phyloP scores from a whole-genome alignment of 2,888 invertebrate species.

The Pandemis corylana region DNA sequence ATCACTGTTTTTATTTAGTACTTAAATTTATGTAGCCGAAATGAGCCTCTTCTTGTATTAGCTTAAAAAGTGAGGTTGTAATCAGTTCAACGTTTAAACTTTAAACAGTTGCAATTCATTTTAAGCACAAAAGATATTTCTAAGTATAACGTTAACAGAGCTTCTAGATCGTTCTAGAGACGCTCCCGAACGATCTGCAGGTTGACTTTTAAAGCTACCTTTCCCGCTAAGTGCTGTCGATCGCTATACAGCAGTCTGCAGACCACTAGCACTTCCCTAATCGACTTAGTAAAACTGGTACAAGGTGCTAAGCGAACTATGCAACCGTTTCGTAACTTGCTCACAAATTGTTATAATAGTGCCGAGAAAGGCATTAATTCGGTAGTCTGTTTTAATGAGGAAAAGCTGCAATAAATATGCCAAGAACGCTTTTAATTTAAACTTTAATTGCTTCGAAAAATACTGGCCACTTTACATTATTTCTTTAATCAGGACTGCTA shows the following conservation, averaged over 20 bases:
- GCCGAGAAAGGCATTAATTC: slow-evolving; percentile 13
- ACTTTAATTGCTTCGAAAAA: not conserved
- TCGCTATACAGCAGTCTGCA: not conserved
- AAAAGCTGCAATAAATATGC: not conserved
- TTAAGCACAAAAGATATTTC: too few species aligned
- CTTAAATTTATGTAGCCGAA: too few species aligned
- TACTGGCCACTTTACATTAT: not conserved
- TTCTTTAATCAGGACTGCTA: not conserved
- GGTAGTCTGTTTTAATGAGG: slow-evolving; percentile 17
- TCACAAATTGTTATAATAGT: slow-evolving; percentile 16
- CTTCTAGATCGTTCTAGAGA: too few species aligned
- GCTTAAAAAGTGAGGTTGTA: too few species aligned
- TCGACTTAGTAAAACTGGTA: slow-evolving; percentile 6
- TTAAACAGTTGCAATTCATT: too few species aligned
- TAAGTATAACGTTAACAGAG: too few species aligned
- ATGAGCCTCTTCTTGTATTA: too few species aligned
- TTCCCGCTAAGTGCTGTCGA: not conserved
- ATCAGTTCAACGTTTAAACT: too few species aligned
- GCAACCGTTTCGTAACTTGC: slow-evolving; percentile 6
- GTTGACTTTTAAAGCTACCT: not conserved
- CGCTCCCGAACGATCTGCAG: not conserved
- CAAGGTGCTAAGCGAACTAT: slow-evolving; percentile 24
- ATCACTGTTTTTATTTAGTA: too few species aligned
- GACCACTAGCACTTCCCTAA: not conserved
- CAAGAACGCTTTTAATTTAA: not conserved